phyloP scores from a whole-genome alignment of 1,140 invertebrate species.

The Ceratosolen fusciceps region DNA sequence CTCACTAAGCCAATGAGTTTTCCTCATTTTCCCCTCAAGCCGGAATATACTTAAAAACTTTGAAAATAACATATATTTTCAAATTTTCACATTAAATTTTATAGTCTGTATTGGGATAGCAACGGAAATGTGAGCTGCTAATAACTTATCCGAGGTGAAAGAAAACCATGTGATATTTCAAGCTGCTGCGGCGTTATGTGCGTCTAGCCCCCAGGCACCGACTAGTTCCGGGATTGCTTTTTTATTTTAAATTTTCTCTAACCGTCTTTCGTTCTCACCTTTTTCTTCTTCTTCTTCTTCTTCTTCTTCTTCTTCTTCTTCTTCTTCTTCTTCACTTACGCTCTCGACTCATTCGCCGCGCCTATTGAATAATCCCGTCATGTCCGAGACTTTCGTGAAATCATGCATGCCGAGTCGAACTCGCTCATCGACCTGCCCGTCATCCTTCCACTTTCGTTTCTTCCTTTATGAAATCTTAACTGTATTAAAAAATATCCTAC shows the following conservation, averaged over 20 bases:
- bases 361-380: neutral
- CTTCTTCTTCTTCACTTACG: neutral
- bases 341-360: too few species aligned
- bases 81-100: neutral
- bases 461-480: neutral
- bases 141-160: neutral
- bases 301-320: neutral
- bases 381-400: neutral
- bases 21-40: too few species aligned
- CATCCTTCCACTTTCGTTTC: neutral
- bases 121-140: neutral
- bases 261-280: neutral
- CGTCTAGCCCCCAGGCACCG: neutral
- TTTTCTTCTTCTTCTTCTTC: neutral
- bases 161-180: neutral
- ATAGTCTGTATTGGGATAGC: neutral
- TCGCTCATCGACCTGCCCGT: neutral
- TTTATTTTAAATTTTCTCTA: neutral
- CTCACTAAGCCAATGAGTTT: too few species aligned
- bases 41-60: neutral
- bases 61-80: neutral
- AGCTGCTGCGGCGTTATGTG: neutral
- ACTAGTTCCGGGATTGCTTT: slow-evolving; percentile 12
- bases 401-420: neutral
- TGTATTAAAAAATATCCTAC: neutral